These are phyloP conservation scores for Clarias pachynema DNA, from an alignment of 2,797 vertebrate species.

Conservation along the genomic window DNA sequence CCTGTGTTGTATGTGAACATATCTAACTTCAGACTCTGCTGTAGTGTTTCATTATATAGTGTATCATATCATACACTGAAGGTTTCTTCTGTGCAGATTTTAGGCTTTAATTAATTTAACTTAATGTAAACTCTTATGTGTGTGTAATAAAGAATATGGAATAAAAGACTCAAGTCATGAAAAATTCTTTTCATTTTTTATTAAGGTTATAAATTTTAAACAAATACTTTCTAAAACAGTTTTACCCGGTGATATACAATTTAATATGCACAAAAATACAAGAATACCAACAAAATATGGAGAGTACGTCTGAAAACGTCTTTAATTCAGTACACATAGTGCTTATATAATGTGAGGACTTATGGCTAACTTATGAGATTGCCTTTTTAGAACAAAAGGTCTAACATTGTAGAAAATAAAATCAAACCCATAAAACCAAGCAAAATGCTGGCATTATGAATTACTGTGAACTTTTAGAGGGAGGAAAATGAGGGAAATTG, in stretches of 20 bases:
- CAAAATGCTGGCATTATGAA: conserved; percentile 78
- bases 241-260: conserved; percentile 93
- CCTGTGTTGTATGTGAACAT: background rate
- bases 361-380: conserved; percentile 77
- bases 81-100: background rate
- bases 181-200: conserved; percentile 75
- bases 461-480: conserved; percentile 65
- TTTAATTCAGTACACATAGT: conserved; percentile 86
- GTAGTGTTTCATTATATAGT: background rate
- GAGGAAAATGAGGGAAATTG: conserved; percentile 45
- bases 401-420: conserved; percentile 71
- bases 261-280: conserved; percentile 90
- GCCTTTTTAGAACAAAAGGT: conserved; percentile 98
- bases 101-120: no score
- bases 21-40: background rate
- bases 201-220: conserved; percentile 94
- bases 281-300: conserved; percentile 83
- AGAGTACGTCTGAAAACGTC: conserved; percentile 82
- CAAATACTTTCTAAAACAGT: conserved; percentile 90
- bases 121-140: background rate
- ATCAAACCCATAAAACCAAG: conserved; percentile 78
- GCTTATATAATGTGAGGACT: conserved; percentile 80
- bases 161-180: conserved; percentile 27
- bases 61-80: background rate
- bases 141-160: background rate